Percentiles rank a stretch among this genome's conserved stretches.
Conservation (phyloP, 2,113 vertebrate species). For the Tautogolabrus adspersus region DNA sequence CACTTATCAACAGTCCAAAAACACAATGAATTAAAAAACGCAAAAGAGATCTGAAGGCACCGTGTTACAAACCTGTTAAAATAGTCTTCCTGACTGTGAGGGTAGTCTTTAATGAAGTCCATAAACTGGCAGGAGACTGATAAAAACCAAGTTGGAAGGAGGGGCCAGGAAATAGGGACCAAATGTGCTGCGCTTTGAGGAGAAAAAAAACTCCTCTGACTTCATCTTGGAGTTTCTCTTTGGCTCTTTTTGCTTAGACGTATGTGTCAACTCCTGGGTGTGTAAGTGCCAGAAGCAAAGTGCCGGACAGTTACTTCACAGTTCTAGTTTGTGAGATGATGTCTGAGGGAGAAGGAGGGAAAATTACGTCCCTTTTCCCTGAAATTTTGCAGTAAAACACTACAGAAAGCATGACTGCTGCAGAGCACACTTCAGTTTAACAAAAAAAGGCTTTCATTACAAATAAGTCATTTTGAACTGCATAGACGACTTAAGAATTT, state of each 20-base stretch:
- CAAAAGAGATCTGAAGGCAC: conserved; percentile 12
- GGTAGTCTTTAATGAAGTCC: conserved; percentile 59
- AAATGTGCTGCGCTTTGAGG: conserved; percentile 65
- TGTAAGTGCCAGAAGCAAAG: conserved; percentile 24
- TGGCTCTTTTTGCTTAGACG: conserved; percentile 17
- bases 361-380: conserved; percentile 34
- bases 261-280: conserved; percentile 25
- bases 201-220: conserved; percentile 21
- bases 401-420: conserved; percentile 23
- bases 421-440: conserved; percentile 22
- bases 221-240: conserved; percentile 42
- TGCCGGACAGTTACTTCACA: conserved; percentile 14
- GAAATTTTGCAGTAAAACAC: conserved; percentile 20
- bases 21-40: background rate
- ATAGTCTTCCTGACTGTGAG: conserved; percentile 31
- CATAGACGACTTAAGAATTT: conserved; percentile 15
- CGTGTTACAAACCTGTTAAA: conserved; percentile 47
- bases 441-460: conserved; percentile 19
- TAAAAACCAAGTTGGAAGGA: conserved; percentile 58
- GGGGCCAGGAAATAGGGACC: conserved; percentile 62
- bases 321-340: conserved; percentile 14
- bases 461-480: conserved; percentile 35
- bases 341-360: conserved; percentile 15
- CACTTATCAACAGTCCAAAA: background rate
- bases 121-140: conserved; percentile 76